Evolutionary conservation across 2,888 invertebrate genomes (phyloP).

Genomic region (Thumatha senex): DNA sequence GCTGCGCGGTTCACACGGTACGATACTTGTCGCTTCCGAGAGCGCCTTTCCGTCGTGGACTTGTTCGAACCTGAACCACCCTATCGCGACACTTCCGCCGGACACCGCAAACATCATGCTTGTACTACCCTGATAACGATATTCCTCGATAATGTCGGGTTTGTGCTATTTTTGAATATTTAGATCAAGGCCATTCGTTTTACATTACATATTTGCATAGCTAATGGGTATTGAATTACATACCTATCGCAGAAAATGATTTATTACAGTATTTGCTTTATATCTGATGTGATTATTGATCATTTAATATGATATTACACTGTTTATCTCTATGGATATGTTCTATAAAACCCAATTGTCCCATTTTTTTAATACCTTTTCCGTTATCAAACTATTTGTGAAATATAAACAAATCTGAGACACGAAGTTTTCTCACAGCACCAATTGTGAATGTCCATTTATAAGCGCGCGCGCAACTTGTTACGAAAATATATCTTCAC

Average conservation of each 20-base stretch:
- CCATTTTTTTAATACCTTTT: too few relatives aligned
- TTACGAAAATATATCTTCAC: conserved; percentile 43
- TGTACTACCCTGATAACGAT: conserved; percentile 29
- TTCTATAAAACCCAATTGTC: too few relatives aligned
- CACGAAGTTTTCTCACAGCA: conserved; percentile 17
- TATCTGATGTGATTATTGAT: too few relatives aligned
- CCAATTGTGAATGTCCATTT: conserved; percentile 19
- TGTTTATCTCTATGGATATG: too few relatives aligned
- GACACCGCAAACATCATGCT: conserved; percentile 60
- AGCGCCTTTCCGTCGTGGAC: conserved; percentile 59
- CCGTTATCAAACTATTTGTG: conserved; percentile 2
- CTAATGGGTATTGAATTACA: too few relatives aligned
- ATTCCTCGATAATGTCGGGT: conserved; percentile 16
- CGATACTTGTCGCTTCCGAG: conserved; percentile 62
- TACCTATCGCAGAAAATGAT: too few relatives aligned
- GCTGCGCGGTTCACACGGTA: conserved; percentile 65
- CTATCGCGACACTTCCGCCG: conserved; percentile 74
- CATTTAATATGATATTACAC: too few relatives aligned
- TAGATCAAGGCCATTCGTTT: conserved; percentile 24
- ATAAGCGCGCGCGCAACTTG: conserved; percentile 22
- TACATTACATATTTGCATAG: too few relatives aligned
- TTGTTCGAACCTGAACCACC: conserved; percentile 65
- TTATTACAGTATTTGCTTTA: too few relatives aligned
- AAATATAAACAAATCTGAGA: conserved; percentile 19
- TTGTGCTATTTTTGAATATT: conserved; percentile 8